Base-by-base conservation (phyloP, 2,797 vertebrate genomes). In the Fratercula arctica region DNA sequence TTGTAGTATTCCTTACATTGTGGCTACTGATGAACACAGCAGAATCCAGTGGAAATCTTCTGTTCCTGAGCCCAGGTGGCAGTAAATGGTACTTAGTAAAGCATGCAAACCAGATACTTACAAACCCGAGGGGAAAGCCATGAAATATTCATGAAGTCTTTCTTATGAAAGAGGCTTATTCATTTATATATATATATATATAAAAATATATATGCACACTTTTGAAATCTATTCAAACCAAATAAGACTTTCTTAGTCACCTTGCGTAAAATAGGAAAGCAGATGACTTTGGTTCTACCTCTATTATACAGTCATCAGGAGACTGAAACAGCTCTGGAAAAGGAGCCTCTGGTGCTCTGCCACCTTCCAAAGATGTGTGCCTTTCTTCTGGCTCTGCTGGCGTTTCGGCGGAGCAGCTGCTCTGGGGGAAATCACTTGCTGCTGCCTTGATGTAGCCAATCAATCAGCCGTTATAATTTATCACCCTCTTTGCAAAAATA, bases 211-310 rank as follows among this genome's bases (percentile, higher is more conserved):
- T 72, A 29, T 17, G 72, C 85, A 81, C 79, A 50, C 91, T 96
- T 97, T 97, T 96, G 94, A 97, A 97, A 97, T 95, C 91, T 89
- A 83, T 96, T 97, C 97, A 97, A 98, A 85, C 91, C 95, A 96
- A 97, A 97, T 94, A 95, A 93, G 87, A 85, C 78, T 97, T 96
- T 96, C 93, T 92, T 87, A 94, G 91, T 95, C 95, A 96, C 93
- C 78, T 93, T 94, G 88, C 35, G 0, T 97, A 92, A 96, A 94
- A 94, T 87, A 90, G 95, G 89, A 97, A 91, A 97, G 92, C 95
- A 97, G 96, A 97, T 94, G 87, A 97, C 92, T 97, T 93, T 0
- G 85, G 73, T 93, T 93, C 91, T 94, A 31, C 95, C 92, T 90
- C 86, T 94, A 35, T 96, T 96, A 92, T 93, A 92, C 79, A 80